phyloP scores from a whole-genome alignment of 1,140 invertebrate genomes.

The Drosophila subpulchrella region DNA sequence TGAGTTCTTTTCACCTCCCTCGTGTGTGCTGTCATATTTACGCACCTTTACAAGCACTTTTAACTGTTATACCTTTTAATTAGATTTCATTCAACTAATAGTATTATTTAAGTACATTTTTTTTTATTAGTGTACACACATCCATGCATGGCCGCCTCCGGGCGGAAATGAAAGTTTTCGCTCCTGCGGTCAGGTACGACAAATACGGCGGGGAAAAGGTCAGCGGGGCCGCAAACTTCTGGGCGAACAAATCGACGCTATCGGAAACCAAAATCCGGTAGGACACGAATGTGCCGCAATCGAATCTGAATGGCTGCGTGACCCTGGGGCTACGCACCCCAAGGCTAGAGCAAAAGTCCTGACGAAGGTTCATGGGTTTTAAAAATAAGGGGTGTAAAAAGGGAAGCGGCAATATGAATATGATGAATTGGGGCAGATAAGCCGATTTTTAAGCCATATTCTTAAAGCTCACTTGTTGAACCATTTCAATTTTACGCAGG shows the following conservation, averaged over 20 bases:
- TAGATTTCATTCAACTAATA: neutral
- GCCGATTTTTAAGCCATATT: neutral
- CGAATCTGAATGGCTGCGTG: conserved; percentile 42
- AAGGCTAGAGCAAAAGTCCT: conserved; percentile 20
- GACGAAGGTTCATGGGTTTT: neutral
- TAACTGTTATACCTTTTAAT: no score
- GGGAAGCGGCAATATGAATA: conserved; percentile 9
- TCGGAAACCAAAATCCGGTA: conserved; percentile 19
- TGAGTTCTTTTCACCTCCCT: no score
- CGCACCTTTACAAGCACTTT: no score
- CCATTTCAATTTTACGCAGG: conserved; percentile 18
- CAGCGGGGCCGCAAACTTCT: conserved; percentile 23
- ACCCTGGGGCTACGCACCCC: conserved; percentile 4
- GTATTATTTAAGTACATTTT: no score
- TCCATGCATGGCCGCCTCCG: conserved; percentile 8
- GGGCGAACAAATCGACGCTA: conserved; percentile 44
- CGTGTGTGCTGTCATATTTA: no score
- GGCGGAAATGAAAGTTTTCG: conserved; percentile 49
- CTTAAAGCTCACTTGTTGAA: conserved; percentile 26
- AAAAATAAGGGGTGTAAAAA: neutral
- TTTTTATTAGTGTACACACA: conserved; percentile 2
- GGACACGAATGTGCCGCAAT: conserved; percentile 35
- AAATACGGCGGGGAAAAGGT: conserved; percentile 36
- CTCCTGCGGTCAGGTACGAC: conserved; percentile 44
- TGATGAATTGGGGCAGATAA: conserved; percentile 12